phyloP scores from a whole-genome alignment of 35 echinoderm and acorn worm genomes.

The Amphiura filiformis region DNA sequence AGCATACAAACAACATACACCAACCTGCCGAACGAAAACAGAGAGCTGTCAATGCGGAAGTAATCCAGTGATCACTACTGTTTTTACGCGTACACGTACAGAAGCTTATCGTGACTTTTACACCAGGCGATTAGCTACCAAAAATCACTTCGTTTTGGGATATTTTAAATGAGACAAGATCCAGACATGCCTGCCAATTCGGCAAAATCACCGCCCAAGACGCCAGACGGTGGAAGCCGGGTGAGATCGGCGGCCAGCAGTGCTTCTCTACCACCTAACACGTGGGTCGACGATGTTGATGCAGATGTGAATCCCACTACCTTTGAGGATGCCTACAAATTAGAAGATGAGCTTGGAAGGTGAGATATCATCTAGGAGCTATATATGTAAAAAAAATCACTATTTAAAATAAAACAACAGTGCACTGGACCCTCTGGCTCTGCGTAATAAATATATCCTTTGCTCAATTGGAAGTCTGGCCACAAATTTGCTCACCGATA shows the following conservation, averaged over 20 bases:
- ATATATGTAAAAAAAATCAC: too few relatives aligned
- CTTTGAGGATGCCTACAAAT: conserved; percentile 1
- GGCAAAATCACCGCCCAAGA: neutral
- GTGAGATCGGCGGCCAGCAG: neutral
- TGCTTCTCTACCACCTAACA: conserved; percentile 1
- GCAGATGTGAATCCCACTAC: neutral
- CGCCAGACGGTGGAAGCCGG: neutral
- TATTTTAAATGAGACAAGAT: neutral
- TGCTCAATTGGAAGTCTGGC: too few relatives aligned
- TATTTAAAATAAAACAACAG: too few relatives aligned
- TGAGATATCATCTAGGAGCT: too few relatives aligned
- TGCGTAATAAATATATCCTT: too few relatives aligned
- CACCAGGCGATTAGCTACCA: too few relatives aligned
- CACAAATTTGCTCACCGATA: too few relatives aligned
- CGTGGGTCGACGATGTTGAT: neutral
- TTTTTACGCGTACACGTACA: too few relatives aligned
- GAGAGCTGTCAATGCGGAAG: neutral
- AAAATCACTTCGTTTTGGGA: neutral
- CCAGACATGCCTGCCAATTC: neutral
- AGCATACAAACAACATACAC: neutral
- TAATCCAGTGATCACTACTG: too few relatives aligned
- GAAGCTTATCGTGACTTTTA: too few relatives aligned
- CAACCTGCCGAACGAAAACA: neutral
- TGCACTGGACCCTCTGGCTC: too few relatives aligned
- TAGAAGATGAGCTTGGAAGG: neutral